Evolutionary conservation across 2,888 invertebrate genomes (phyloP), one percentile per base, ranked within the genome.

Genomic region (Ischnus inquisitorius): DNA sequence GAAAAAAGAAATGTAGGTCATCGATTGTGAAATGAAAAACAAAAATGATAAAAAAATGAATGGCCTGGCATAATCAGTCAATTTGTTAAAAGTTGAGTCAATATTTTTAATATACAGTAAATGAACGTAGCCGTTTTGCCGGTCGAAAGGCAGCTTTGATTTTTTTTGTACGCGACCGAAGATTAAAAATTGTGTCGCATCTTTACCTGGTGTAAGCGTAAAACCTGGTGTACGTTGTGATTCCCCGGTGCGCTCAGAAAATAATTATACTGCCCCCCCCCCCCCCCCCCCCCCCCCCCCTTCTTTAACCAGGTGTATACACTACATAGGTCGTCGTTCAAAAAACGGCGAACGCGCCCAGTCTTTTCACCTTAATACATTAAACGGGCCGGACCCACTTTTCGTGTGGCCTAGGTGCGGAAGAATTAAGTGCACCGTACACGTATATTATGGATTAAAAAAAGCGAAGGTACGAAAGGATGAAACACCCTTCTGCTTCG

Each of bases 281-380:
- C 79, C 79, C 34, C 65, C 71, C n/a, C 48, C 71, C 72, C 67
- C 64, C 72, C 46, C 79, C 72, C 79, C 72, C 22, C 65, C 65
- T 39, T 28, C 28, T 28, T 14, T 28, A 12, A 57, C 75, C 75
- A 64, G 75, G 75, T 75, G 75, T 75, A 75, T 39, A 75, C 51
- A 75, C 48, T 64, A 22, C 39, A 28, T 54, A 65, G 28, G 19
- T 34, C 54, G 39, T 16, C 28, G 48, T 64, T 64, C 64, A 39
- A 62, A 64, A 64, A 75, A 75, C 64, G 48, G 46, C 34, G 39
- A 75, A 48, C 51, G 62, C 46, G 46, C 62, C 74, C 48, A 14
- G 64, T 60, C 60, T 60, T 16, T 54, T 54, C 62, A 46, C n/a
- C 34, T 64, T 75, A 75, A 75, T 39, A 22, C 64, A 75, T 75